Percentiles rank a stretch among this genome's conserved stretches.
These are phyloP conservation scores for Pyralis farinalis DNA, from an alignment of 2,888 invertebrate species.

Conservation along the genomic window DNA sequence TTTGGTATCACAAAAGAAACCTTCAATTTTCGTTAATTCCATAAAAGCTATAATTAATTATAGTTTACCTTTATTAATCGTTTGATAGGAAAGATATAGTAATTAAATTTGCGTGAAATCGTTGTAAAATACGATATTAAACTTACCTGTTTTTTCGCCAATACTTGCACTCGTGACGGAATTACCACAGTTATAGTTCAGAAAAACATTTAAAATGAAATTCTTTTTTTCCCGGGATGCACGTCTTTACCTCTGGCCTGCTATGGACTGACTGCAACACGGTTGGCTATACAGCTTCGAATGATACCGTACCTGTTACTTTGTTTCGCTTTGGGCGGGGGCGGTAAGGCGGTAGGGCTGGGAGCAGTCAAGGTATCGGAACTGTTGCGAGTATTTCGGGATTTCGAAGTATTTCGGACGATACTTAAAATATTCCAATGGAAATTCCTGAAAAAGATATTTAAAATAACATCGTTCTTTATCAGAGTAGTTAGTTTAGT, in stretches of 20 bases:
- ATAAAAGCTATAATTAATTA: no score
- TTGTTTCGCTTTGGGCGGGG: constrained; percentile 32
- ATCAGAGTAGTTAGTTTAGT: no score
- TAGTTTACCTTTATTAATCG: no score
- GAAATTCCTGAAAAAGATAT: no score
- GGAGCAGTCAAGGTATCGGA: no score
- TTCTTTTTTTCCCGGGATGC: constrained; percentile 13
- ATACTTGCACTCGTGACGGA: constrained; percentile 2
- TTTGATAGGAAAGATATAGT: no score
- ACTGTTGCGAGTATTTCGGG: no score
- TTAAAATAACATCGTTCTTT: no score
- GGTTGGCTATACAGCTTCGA: constrained; percentile 20
- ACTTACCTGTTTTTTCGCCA: constrained; percentile 16
- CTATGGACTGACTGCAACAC: constrained; percentile 34
- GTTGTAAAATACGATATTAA: not conserved
- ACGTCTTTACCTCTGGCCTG: constrained; percentile 32
- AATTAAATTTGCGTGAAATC: not conserved
- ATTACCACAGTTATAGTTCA: constrained; percentile 21
- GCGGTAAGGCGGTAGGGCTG: constrained; percentile 12
- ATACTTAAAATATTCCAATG: no score
- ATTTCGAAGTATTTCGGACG: no score
- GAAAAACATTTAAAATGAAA: constrained; percentile 17
- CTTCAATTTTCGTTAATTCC: not conserved
- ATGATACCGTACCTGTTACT: constrained; percentile 67
- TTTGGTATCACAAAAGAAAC: constrained; percentile 29